These are phyloP conservation scores for Lithophane leautieri DNA, from an alignment of 2,888 invertebrate species.

Conservation along the genomic window DNA sequence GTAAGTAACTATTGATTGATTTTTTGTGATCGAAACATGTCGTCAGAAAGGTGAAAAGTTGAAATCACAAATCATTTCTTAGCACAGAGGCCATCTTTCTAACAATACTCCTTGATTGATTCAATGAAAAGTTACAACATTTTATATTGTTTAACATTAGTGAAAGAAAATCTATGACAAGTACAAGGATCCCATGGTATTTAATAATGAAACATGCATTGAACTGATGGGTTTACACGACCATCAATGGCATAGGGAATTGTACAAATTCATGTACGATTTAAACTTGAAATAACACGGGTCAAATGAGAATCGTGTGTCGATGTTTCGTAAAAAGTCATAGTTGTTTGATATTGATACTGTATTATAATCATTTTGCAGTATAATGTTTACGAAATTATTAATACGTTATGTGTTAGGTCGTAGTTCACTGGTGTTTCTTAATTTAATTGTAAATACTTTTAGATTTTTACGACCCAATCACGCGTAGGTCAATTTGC, in stretches of 20 bases:
- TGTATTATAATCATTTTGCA: conserved; percentile 36
- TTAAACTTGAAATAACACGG: conserved; percentile 58
- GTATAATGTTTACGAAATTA: conserved; percentile 42
- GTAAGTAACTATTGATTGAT: no score
- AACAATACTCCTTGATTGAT: conserved; percentile 70
- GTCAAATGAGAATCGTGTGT: conserved; percentile 52
- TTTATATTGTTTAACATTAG: conserved; percentile 52
- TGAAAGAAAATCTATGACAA: conserved; percentile 58
- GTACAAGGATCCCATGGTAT: conserved; percentile 58
- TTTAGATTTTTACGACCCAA: conserved; percentile 38
- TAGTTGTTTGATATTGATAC: conserved; percentile 32
- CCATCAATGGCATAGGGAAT: conserved; percentile 52
- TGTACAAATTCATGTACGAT: conserved; percentile 45
- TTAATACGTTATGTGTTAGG: conserved; percentile 30
- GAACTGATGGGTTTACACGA: conserved; percentile 26
- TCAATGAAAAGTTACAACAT: conserved; percentile 66
- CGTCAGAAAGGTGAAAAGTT: conserved; percentile 40
- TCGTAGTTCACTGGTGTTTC: conserved; percentile 53
- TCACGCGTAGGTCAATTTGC: conserved; percentile 36
- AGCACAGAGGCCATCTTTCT: conserved; percentile 40
- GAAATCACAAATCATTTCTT: conserved; percentile 24
- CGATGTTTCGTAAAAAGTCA: conserved; percentile 46
- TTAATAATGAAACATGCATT: conserved; percentile 46
- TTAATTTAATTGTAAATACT: conserved; percentile 33
- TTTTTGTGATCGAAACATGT: conserved; percentile 23